A percentile compares a stretch with the other conserved stretches of the same genome.
Conservation (phyloP, 2,113 vertebrate genomes). For the Azemiops feae region DNA sequence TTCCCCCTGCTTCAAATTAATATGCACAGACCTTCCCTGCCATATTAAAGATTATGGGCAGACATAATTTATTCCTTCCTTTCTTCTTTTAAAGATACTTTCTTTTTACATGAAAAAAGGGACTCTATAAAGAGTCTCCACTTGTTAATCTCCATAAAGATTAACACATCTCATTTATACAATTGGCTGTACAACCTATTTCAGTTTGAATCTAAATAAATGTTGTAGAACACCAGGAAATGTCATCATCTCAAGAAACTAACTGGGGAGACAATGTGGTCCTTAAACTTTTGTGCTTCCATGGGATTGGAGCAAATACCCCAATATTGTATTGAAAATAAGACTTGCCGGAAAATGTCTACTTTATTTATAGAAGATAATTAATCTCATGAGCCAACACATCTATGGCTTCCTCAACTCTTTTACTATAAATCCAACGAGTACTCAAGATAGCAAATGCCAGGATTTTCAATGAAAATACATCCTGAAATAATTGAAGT, state of each 20-base stretch:
- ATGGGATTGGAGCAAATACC: neutral
- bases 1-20: conserved; percentile 57
- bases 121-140: neutral
- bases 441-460: neutral
- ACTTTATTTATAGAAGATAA: neutral
- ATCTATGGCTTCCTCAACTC: neutral
- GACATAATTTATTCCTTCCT: conserved; percentile 23
- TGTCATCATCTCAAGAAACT: neutral
- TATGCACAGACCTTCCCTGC: conserved; percentile 63
- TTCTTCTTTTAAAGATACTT: conserved; percentile 5
- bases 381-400: neutral
- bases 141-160: neutral
- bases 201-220: neutral
- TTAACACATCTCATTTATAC: neutral
- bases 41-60: conserved; percentile 40
- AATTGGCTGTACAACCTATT: neutral
- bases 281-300: neutral
- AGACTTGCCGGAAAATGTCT: neutral
- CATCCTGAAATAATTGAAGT: neutral
- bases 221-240: neutral
- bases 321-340: neutral
- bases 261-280: neutral
- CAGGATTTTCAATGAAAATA: neutral
- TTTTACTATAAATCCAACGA: neutral
- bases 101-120: neutral